Evolutionary conservation across 1,140 invertebrate genomes (phyloP).

Genomic region (Drosophila virilis): DNA sequence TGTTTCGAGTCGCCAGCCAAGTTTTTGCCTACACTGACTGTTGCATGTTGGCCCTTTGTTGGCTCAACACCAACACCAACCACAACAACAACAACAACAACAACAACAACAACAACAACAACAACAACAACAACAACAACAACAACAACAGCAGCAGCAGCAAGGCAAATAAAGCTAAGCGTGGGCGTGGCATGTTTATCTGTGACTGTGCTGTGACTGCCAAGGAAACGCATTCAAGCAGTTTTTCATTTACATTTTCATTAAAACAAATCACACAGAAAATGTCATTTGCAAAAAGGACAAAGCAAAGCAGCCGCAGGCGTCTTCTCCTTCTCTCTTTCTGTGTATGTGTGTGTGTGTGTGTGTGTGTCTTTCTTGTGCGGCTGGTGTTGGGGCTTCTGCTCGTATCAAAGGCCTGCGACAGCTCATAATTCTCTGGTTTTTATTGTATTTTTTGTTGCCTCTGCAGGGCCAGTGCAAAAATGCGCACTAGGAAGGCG

Average conservation of each 20-base stretch:
- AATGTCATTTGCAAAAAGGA: constrained; percentile 77
- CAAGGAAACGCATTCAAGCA: constrained; percentile 78
- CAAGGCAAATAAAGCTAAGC: constrained; percentile 40
- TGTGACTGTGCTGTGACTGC: constrained; percentile 44
- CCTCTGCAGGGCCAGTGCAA: constrained; percentile 54
- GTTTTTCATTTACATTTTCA: constrained; percentile 77
- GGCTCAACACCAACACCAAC: constrained; percentile 28
- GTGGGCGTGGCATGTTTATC: constrained; percentile 64
- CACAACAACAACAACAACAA: constrained; percentile 32
- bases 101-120: constrained; percentile 37
- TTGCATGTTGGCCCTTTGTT: constrained; percentile 70
- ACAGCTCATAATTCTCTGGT: constrained; percentile 70
- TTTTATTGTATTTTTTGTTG: constrained; percentile 32
- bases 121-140: constrained; percentile 29
- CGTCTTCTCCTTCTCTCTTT: constrained; percentile 30
- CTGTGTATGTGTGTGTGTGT: constrained; percentile 7
- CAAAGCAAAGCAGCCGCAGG: constrained; percentile 68
- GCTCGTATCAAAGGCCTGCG: constrained; percentile 65
- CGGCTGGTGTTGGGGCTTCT: constrained; percentile 1
- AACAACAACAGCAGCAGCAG: constrained; percentile 40
- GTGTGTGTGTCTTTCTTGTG: constrained; percentile 17
- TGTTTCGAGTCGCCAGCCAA: constrained; percentile 47
- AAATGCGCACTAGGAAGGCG: constrained; percentile 53
- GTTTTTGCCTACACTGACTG: constrained; percentile 59
- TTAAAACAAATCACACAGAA: constrained; percentile 81